A percentile compares a stretch with the other conserved stretches of the same genome.
Conservation (phyloP, 2,797 vertebrate species). For the Geotria australis region DNA sequence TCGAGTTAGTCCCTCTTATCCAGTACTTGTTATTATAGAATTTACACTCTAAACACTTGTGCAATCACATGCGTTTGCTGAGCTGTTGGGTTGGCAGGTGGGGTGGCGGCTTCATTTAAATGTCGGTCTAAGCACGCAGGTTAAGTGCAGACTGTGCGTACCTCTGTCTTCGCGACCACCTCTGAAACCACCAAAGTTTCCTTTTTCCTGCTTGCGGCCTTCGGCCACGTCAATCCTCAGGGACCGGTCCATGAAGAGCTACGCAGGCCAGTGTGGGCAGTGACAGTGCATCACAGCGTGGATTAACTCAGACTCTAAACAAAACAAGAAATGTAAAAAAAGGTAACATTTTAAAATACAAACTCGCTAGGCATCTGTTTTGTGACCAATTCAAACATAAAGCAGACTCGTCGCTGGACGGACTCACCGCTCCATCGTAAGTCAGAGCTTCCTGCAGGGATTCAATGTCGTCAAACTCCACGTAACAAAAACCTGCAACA, state of each 20-base stretch:
- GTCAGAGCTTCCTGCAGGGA: constrained; percentile 89
- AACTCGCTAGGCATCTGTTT: background rate
- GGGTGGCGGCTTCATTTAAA: too few relatives aligned
- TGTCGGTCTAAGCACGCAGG: too few relatives aligned
- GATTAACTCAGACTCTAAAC: background rate
- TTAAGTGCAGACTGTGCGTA: constrained; percentile 5
- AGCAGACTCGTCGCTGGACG: too few relatives aligned
- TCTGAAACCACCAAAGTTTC: constrained; percentile 80
- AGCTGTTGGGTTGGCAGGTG: too few relatives aligned
- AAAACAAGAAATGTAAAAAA: constrained; percentile 1
- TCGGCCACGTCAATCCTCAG: constrained; percentile 93
- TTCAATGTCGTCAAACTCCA: constrained; percentile 88
- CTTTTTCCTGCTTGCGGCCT: constrained; percentile 68
- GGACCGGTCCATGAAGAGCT: constrained; percentile 48
- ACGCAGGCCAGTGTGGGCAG: constrained; percentile 2
- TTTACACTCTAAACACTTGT: too few relatives aligned
- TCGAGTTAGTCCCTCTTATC: too few relatives aligned
- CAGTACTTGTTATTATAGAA: too few relatives aligned
- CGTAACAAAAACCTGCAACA: constrained; percentile 78
- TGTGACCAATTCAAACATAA: background rate
- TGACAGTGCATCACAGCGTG: background rate
- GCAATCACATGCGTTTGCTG: too few relatives aligned
- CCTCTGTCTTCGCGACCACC: constrained; percentile 55
- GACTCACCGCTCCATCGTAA: constrained; percentile 84
- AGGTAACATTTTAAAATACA: background rate